These are phyloP conservation scores for Pteromalus puparum DNA, from an alignment of 1,140 invertebrate species.

Conservation along the genomic window DNA sequence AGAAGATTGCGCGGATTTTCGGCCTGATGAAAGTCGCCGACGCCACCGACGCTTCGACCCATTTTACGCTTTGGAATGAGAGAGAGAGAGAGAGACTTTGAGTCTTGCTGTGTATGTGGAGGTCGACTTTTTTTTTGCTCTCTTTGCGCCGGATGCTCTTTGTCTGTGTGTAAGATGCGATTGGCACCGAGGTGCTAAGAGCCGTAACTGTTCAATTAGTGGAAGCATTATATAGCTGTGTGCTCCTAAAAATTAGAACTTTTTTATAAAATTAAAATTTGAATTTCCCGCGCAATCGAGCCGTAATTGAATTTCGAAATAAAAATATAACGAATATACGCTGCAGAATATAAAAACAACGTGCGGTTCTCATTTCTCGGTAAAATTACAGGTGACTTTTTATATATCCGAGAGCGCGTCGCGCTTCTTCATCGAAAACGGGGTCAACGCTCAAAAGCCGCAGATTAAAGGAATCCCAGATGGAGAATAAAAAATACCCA, in stretches of 20 bases:
- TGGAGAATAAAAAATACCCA: not conserved
- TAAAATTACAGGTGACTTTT: not conserved
- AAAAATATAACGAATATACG: no score
- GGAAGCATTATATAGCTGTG: no score
- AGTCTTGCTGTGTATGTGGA: not conserved
- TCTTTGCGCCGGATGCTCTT: not conserved
- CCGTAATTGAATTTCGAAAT: no score
- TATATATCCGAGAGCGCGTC: not conserved
- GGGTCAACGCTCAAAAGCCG: not conserved
- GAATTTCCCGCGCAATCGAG: no score
- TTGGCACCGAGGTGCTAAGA: not conserved
- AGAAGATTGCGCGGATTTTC: conserved; percentile 9
- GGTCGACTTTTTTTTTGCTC: not conserved
- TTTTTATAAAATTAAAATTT: no score
- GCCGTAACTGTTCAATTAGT: not conserved
- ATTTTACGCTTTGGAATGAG: not conserved
- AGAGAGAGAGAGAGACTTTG: no score
- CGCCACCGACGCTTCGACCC: conserved; percentile 3
- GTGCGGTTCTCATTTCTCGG: no score
- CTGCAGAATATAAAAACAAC: no score
- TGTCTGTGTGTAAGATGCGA: not conserved
- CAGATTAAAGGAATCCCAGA: not conserved
- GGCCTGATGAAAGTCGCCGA: conserved; percentile 2
- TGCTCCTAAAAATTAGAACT: no score
- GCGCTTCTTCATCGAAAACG: not conserved